A percentile compares a stretch with the other conserved stretches of the same genome.
These are phyloP conservation scores for Heteromyza rotundicornis DNA, from an alignment of 2,888 invertebrate genomes.

Conservation along the genomic window DNA sequence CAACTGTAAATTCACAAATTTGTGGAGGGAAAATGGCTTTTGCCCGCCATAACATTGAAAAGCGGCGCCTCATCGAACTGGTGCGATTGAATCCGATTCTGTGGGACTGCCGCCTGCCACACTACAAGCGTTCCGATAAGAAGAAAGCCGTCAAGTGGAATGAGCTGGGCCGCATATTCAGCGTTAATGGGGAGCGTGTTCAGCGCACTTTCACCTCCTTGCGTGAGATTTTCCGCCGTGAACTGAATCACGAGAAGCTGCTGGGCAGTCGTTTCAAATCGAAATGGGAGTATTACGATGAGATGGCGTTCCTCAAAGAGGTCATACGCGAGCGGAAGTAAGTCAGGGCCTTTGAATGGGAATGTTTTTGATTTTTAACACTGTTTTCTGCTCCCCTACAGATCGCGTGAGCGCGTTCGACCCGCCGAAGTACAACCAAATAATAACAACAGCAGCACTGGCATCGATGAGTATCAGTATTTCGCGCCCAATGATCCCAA, in stretches of 20 bases:
- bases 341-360: slow-evolving; percentile 30
- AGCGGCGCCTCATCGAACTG: slow-evolving; percentile 60
- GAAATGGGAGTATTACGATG: slow-evolving; percentile 59
- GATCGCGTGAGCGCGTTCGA: slow-evolving; percentile 53
- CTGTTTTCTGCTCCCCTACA: slow-evolving; percentile 22
- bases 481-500: slow-evolving; percentile 57
- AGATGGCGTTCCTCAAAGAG: slow-evolving; percentile 58
- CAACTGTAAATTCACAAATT: neutral
- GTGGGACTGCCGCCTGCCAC: slow-evolving; percentile 59
- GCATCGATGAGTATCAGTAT: slow-evolving; percentile 54
- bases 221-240: slow-evolving; percentile 57
- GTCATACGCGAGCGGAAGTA: slow-evolving; percentile 59
- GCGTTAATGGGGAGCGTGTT: slow-evolving; percentile 56
- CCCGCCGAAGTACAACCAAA: slow-evolving; percentile 24
- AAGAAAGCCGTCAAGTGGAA: slow-evolving; percentile 60
- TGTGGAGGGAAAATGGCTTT: slow-evolving; percentile 55
- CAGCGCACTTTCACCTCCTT: slow-evolving; percentile 58
- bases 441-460: slow-evolving; percentile 33
- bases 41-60: slow-evolving; percentile 59
- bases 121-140: slow-evolving; percentile 59
- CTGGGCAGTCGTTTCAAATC: slow-evolving; percentile 56
- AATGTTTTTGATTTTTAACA: neutral
- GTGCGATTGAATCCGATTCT: slow-evolving; percentile 58
- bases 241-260: slow-evolving; percentile 58
- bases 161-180: slow-evolving; percentile 56